Evolutionary conservation across 2,113 vertebrate species (phyloP).

Genomic region (Barbus barbus): DNA sequence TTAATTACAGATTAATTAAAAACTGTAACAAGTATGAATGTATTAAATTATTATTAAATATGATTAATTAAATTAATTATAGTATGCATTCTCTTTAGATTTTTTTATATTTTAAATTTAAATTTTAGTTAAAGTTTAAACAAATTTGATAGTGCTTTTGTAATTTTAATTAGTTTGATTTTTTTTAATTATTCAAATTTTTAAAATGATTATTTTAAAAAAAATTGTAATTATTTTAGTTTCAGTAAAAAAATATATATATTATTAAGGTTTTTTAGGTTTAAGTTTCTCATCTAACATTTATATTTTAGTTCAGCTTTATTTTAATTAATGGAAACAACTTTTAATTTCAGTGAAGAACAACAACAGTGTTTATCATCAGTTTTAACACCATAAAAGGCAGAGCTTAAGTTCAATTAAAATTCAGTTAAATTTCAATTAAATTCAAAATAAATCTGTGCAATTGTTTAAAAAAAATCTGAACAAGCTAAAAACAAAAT

Average conservation of each 20-base stretch:
- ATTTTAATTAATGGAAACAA: too few relatives aligned
- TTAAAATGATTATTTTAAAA: too few relatives aligned
- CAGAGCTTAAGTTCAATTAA: neutral
- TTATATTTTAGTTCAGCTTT: too few relatives aligned
- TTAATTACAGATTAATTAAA: neutral
- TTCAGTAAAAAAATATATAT: too few relatives aligned
- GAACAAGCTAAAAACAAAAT: neutral
- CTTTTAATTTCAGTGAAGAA: neutral
- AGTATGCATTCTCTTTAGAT: too few relatives aligned
- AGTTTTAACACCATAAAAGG: neutral
- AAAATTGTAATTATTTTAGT: too few relatives aligned
- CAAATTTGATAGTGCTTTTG: neutral
- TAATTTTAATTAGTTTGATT: neutral
- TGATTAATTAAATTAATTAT: too few relatives aligned
- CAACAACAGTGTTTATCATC: neutral
- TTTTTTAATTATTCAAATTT: too few relatives aligned
- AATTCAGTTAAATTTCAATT: neutral
- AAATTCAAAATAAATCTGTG: neutral
- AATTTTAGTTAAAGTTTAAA: neutral
- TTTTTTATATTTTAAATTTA: neutral
- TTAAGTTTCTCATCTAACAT: too few relatives aligned
- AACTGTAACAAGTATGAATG: neutral
- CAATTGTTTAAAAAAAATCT: neutral
- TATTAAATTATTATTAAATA: neutral
- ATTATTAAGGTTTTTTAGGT: too few relatives aligned